A percentile compares a stretch with the other conserved stretches of the same genome.
phyloP scores from a whole-genome alignment of 2,888 invertebrate genomes.

The Leucania comma region DNA sequence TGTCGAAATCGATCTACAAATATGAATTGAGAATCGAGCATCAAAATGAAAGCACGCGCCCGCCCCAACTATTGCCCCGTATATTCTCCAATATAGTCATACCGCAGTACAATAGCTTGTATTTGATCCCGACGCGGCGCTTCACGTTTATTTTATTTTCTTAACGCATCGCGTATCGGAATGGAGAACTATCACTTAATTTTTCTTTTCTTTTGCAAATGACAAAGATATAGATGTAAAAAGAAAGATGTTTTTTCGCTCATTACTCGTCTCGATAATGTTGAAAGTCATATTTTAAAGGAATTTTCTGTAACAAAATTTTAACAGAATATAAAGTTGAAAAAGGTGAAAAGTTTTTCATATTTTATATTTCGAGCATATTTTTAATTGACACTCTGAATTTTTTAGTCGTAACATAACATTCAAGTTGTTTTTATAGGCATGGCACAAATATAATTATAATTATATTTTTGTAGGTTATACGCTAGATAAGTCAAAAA shows the following conservation, averaged over 20 bases:
- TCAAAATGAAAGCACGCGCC: not conserved
- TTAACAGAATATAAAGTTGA: not conserved
- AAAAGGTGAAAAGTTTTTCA: not conserved
- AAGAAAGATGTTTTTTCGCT: constrained; percentile 4
- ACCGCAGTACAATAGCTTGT: constrained; percentile 16
- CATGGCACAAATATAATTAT: no score
- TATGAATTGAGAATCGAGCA: no score
- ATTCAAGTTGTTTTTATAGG: not conserved
- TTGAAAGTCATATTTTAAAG: not conserved
- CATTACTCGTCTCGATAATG: constrained; percentile 14
- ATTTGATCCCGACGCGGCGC: constrained; percentile 35
- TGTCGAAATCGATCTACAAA: no score
- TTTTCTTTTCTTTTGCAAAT: constrained; percentile 9
- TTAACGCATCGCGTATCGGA: constrained; percentile 28
- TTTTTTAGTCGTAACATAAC: no score
- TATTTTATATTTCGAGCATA: not conserved
- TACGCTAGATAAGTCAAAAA: no score
- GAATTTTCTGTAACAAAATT: not conserved
- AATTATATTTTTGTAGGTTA: no score
- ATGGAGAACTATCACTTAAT: constrained; percentile 39
- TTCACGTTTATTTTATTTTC: constrained; percentile 51
- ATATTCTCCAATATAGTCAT: constrained; percentile 23
- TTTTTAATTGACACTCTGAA: not conserved
- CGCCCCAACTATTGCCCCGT: constrained; percentile 9
- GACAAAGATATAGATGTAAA: constrained; percentile 13